These are phyloP conservation scores for Epiblema foenella DNA, from an alignment of 2,888 invertebrate species.

Conservation along the genomic window DNA sequence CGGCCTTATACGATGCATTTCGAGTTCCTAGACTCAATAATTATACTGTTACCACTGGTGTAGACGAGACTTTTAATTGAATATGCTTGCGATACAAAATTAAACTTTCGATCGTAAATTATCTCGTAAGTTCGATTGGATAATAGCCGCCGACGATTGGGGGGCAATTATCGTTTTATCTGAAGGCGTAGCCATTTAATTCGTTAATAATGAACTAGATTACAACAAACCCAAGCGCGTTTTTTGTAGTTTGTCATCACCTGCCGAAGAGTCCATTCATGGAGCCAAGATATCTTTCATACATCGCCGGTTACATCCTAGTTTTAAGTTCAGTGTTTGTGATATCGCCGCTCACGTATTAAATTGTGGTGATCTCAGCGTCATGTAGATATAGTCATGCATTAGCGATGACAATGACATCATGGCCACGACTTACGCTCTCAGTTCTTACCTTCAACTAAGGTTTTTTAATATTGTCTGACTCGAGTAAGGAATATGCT, in stretches of 20 bases:
- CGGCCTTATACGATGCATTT: constrained; percentile 27
- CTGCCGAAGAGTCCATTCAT: constrained; percentile 8
- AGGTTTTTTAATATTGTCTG: constrained; percentile 18
- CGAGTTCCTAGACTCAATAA: constrained; percentile 27
- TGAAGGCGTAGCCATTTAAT: constrained; percentile 19
- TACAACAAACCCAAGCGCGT: neutral
- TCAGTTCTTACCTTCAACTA: constrained; percentile 39
- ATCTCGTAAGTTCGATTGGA: constrained; percentile 16
- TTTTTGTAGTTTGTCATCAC: constrained; percentile 15
- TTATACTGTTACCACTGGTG: constrained; percentile 23
- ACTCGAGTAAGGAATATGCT: constrained; percentile 2
- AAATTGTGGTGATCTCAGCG: constrained; percentile 73
- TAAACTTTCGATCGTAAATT: constrained; percentile 5
- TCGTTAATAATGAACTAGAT: constrained; percentile 19
- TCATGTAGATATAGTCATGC: constrained; percentile 60
- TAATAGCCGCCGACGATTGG: constrained; percentile 16
- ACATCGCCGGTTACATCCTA: constrained; percentile 26
- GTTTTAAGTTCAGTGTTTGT: constrained; percentile 44
- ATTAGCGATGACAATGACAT: constrained; percentile 72
- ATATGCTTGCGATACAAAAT: neutral
- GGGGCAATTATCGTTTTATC: constrained; percentile 26
- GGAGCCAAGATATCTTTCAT: neutral
- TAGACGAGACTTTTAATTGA: constrained; percentile 11
- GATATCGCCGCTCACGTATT: constrained; percentile 57
- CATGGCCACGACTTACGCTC: constrained; percentile 61